Evolutionary conservation across 2,797 vertebrate species (phyloP), one percentile per base, ranked within the genome.

Genomic region (Coluber constrictor): DNA sequence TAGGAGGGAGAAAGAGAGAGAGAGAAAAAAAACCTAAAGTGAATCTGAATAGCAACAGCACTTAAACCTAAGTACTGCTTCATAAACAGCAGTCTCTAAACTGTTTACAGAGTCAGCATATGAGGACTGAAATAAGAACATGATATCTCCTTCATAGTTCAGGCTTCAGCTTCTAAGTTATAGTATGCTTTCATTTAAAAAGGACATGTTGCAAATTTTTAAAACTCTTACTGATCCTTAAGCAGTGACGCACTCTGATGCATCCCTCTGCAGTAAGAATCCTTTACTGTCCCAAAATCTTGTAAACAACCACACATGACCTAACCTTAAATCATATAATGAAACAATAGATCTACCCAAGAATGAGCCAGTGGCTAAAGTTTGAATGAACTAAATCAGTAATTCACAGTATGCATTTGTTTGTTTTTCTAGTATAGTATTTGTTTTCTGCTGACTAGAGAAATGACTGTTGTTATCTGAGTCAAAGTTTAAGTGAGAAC

Each of bases 401-500:
- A 87, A 70, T 20, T 66, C 91, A 63, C 7, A 32, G 43, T 90
- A 20, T 20, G 23, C 4, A 18, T 86, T 57, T 83, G 74, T 89
- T 87, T 54, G 47, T 87, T 89, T 51, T 86, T 74, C 43, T 79
- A 90, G 88, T 74, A 74, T 32, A 63, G 32, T 55, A 74, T 7
- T 23, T 61, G 11, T 29, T 20, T 90, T 91, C 25, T 92, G 90
- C 92, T 93, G 88, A 88, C 86, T 88, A 32, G 66, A 74, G 29
- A 90, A 37, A 27, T 11, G n/a, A 25, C 51, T 12, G 27, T 83
- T 94, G 56, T 27, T 90, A 9, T 63, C 55, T 90, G 89, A 92
- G 8, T 94, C 89, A 90, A 79, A 57, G 90, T 54, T 66, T 86
- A 92, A 88, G 47, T 92, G 89, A 66, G 86, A 90, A 92, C 66